Evolutionary conservation across 2,113 vertebrate genomes (phyloP).

Genomic region (Colossoma macropomum): DNA sequence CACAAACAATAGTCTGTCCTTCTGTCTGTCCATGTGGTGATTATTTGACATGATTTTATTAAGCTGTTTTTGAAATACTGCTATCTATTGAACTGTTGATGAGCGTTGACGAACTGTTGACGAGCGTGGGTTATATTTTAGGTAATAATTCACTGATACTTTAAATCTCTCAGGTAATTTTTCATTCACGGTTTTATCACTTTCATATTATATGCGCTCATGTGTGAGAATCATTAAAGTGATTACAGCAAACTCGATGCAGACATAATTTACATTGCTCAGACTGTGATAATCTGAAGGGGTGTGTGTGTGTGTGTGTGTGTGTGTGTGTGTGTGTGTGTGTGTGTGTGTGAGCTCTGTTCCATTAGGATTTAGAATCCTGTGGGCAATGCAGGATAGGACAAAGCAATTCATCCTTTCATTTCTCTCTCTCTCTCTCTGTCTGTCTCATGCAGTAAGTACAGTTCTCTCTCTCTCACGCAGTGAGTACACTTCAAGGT

Average conservation of each 20-base stretch:
- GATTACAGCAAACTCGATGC: constrained; percentile 7
- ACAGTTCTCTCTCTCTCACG: background rate
- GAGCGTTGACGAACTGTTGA: too few species aligned
- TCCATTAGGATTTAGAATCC: constrained; percentile 69
- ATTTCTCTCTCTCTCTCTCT: constrained; percentile 8
- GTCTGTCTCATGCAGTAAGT: constrained; percentile 6
- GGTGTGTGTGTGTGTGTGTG: constrained; percentile 37
- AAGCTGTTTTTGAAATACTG: too few species aligned
- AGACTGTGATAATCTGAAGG: constrained; percentile 21
- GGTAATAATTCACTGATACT: background rate
- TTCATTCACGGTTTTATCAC: background rate
- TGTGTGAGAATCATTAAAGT: constrained; percentile 11
- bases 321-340: constrained; percentile 41
- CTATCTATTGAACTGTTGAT: too few species aligned
- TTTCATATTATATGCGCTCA: constrained; percentile 3
- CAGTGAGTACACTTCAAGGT: constrained; percentile 29
- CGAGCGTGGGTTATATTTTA: too few species aligned
- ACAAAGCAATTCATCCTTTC: constrained; percentile 20
- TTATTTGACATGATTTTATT: background rate
- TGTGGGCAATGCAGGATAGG: constrained; percentile 44
- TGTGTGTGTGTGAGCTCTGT: constrained; percentile 15
- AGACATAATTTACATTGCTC: constrained; percentile 28
- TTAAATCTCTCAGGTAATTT: constrained; percentile 13
- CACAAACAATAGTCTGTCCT: constrained; percentile 19
- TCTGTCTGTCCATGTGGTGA: background rate